phyloP scores from a whole-genome alignment of 2,113 vertebrate genomes.

The Semicossyphus pulcher region DNA sequence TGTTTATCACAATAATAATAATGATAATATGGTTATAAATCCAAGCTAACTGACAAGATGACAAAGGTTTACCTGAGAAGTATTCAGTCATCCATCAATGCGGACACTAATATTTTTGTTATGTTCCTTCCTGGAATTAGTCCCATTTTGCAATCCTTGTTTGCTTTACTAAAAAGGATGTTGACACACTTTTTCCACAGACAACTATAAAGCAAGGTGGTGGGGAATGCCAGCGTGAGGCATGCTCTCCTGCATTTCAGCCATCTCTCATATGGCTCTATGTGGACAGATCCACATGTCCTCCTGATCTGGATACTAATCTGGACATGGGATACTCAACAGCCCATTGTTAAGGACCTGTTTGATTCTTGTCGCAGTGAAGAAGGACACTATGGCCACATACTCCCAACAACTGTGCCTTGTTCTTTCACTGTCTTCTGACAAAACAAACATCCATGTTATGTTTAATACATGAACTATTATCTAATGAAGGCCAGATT shows the following conservation, averaged over 20 bases:
- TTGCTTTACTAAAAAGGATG: conserved; percentile 49
- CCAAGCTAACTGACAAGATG: no score
- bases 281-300: conserved; percentile 41
- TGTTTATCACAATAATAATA: no score
- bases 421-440: conserved; percentile 36
- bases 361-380: conserved; percentile 33
- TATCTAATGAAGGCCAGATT: conserved; percentile 74
- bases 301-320: conserved; percentile 39
- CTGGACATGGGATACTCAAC: conserved; percentile 36
- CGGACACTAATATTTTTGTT: conserved; percentile 30
- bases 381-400: conserved; percentile 22
- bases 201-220: conserved; percentile 28
- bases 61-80: no score
- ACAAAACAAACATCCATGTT: conserved; percentile 31
- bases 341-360: conserved; percentile 12
- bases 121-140: conserved; percentile 39
- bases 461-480: conserved; percentile 75
- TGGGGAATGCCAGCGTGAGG: conserved; percentile 16
- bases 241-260: conserved; percentile 45
- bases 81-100: conserved; percentile 11
- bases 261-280: conserved; percentile 34
- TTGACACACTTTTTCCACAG: conserved; percentile 54
- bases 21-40: no score
- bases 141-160: conserved; percentile 36
- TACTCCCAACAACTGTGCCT: conserved; percentile 30